Base-by-base conservation (phyloP, 1,140 invertebrate species). In the Pogonomyrmex californicus region DNA sequence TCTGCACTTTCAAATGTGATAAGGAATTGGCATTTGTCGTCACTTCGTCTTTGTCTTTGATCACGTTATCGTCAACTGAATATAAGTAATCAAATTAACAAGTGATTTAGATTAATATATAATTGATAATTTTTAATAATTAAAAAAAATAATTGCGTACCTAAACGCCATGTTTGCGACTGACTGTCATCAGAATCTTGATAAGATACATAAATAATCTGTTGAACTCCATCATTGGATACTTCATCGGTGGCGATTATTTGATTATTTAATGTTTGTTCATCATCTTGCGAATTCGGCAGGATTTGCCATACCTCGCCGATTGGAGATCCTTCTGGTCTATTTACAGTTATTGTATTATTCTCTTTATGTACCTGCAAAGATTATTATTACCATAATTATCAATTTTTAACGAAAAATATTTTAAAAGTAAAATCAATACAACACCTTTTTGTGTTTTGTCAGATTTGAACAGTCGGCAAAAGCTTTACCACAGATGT, bases 401-500 rank as follows among this genome's bases (percentile, higher is more conserved):
- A 36, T 10, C 36, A 41, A 66, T 38, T 62, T 38, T 1, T 41
- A 70, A 82, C 1, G 33, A 70, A 12, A 33, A 77, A 41, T 85
- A 58, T 51, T 54, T 30, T 56, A 81, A 47, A 30, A 49, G 30
- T 68, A 56, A 71, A 66, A 71, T 86, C 5, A 3, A 1, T 73
- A n/a, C 9, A 51, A 23, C 93, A 96, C 96, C 91, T 96, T 97
- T 93, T 96, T 96, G 92, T 97, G 97, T 93, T 97, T 97, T 1
- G 95, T 96, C 44, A 97, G 93, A 94, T 97, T 97, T 10, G 96
- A 97, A 86, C 96, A 96, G 91, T 97, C 97, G 0, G 97, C 96
- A 93, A 98, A 98, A 36, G 96, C 96, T 94, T 98, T 98, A 1
- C 96, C 96, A 92, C 98, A 98, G n/a, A 97, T 91, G 17, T 96